phyloP scores from a whole-genome alignment of 2,888 invertebrate genomes.

The Micropterix aruncella region DNA sequence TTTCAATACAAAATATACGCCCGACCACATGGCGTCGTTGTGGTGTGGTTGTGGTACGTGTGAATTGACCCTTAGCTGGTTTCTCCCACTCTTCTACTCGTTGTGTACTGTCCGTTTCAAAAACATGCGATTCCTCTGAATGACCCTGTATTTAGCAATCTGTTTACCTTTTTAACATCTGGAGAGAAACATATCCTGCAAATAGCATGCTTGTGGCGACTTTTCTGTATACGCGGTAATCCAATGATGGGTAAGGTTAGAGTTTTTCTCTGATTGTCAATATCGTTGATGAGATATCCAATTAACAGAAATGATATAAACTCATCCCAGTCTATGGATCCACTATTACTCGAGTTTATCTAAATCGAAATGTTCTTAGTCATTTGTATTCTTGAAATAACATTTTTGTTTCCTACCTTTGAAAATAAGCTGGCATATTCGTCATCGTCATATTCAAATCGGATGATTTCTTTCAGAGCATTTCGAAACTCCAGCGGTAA shows the following conservation, averaged over 20 bases:
- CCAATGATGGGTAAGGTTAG: constrained; percentile 49
- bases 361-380: constrained; percentile 17
- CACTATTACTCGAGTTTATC: constrained; percentile 45
- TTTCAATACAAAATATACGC: too few species aligned
- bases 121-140: too few species aligned
- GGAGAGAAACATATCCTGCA: constrained; percentile 48
- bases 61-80: too few species aligned
- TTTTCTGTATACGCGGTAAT: constrained; percentile 40
- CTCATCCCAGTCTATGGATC: constrained; percentile 57
- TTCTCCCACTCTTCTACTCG: too few species aligned
- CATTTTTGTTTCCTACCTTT: constrained; percentile 29
- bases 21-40: too few species aligned
- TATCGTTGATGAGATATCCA: constrained; percentile 54
- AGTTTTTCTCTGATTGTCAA: constrained; percentile 43
- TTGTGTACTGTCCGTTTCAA: too few species aligned
- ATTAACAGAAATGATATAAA: constrained; percentile 61
- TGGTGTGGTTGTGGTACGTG: too few species aligned
- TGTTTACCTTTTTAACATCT: constrained; percentile 36
- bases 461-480: constrained; percentile 25
- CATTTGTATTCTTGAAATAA: constrained; percentile 8
- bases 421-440: constrained; percentile 47
- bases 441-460: constrained; percentile 37
- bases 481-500: constrained; percentile 27
- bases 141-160: too few species aligned
- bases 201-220: constrained; percentile 57